Conservation (phyloP, 2,888 invertebrate species). For the Drosophila meridiana region DNA sequence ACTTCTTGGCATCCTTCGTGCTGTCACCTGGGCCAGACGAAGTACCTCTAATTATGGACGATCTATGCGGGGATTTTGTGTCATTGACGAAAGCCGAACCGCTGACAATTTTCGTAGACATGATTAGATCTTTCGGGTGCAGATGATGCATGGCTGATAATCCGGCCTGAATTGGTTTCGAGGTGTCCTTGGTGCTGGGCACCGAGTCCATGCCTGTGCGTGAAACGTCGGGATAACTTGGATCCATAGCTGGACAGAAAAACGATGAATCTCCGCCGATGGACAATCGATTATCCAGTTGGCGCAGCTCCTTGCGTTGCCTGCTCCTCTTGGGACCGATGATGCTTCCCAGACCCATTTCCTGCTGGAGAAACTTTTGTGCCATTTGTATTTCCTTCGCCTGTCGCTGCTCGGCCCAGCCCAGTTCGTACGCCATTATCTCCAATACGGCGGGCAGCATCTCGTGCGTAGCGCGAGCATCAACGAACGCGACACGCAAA, state of each 20-base stretch:
- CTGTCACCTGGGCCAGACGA: neutral
- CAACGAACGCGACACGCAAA: slow-evolving; percentile 96
- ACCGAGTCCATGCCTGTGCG: neutral
- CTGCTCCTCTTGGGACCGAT: neutral
- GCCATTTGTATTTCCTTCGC: slow-evolving; percentile 92
- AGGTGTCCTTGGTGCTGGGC: too few species aligned
- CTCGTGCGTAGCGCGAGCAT: slow-evolving; percentile 97
- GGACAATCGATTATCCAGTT: neutral
- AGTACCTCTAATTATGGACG: neutral
- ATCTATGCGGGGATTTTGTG: neutral
- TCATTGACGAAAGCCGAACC: neutral
- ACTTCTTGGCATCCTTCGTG: neutral
- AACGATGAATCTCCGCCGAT: neutral
- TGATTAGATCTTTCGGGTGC: neutral
- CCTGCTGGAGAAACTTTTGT: slow-evolving; percentile 92
- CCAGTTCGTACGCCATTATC: slow-evolving; percentile 97
- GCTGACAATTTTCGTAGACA: neutral
- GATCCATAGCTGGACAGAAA: neutral
- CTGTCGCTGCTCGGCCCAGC: slow-evolving; percentile 92
- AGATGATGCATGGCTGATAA: neutral
- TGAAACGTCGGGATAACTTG: neutral
- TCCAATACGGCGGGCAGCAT: slow-evolving; percentile 95
- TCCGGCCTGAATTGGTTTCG: neutral
- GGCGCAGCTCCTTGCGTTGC: too few species aligned
- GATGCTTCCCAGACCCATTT: slow-evolving; percentile 92